Evolutionary conservation across 1,140 invertebrate genomes (phyloP).

Genomic region (Euborellia annulipes): DNA sequence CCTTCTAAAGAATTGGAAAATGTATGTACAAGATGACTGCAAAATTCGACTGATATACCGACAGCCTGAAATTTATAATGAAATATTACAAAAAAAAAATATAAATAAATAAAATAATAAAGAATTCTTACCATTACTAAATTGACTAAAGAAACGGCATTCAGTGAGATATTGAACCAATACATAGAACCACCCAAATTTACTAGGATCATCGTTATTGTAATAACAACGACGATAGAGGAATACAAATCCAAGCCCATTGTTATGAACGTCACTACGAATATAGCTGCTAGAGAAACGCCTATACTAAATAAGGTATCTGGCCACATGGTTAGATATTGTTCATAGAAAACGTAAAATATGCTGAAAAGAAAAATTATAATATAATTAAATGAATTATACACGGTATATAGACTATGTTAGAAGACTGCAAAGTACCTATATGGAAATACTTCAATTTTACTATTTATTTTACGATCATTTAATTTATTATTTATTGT

Average conservation of each 20-base stretch:
- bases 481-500: slow-evolving; percentile 47
- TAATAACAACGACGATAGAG: slow-evolving; percentile 74
- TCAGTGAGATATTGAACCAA: slow-evolving; percentile 88
- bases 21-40: slow-evolving; percentile 88
- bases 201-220: slow-evolving; percentile 86
- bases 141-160: slow-evolving; percentile 95
- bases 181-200: slow-evolving; percentile 94
- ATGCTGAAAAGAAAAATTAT: slow-evolving; percentile 40
- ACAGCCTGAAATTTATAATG: slow-evolving; percentile 66
- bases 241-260: slow-evolving; percentile 87
- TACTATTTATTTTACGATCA: slow-evolving; percentile 27
- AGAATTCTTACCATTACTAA: slow-evolving; percentile 73
- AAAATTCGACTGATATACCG: slow-evolving; percentile 97
- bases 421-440: no score
- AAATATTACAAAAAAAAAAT: not conserved
- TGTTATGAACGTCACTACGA: slow-evolving; percentile 83
- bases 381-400: not conserved
- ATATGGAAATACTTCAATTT: slow-evolving; percentile 86
- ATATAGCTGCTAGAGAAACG: slow-evolving; percentile 80
- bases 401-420: slow-evolving; percentile 1
- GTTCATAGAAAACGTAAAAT: slow-evolving; percentile 99
- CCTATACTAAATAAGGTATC: slow-evolving; percentile 77
- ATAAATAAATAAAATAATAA: not conserved
- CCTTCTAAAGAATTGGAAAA: slow-evolving; percentile 64
- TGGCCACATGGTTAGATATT: slow-evolving; percentile 92